Evolutionary conservation across 2,888 invertebrate genomes (phyloP), one percentile per base, ranked within the genome.

Genomic region (Drosophila emarginata): DNA sequence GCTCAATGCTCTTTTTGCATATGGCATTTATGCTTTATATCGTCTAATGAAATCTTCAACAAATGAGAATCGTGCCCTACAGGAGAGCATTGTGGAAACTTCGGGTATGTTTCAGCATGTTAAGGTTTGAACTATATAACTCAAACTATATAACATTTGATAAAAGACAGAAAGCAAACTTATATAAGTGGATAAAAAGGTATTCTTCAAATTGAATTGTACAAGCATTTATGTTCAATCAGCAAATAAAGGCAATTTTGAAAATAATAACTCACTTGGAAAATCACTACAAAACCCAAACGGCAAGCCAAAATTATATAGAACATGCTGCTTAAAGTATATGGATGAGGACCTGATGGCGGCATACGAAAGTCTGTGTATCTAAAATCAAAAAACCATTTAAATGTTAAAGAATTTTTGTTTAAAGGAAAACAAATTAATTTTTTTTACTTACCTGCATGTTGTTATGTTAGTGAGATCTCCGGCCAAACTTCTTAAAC

Each of bases 221-320:
- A 72, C 65, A 77, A 59, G 68, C 73, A 66, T 79, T 78, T 77
- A 75, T 74, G 58, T 71, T 62, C 59, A 23, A 12, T 32, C 57
- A 51, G 36, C 9, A 56, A n/a, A 9, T 15, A 0, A 6, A 21
- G 5, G 26, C 5, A 26, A 21, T 28, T 11, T 32, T 23, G 7
- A 40, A 12, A n/a, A 6, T 12, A 54, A 14, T 36, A 67, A 80
- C 89, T 92, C 91, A 97, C 97, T 95, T 98, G 97, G 93, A 98
- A 99, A 1, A 98, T 94, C 1, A 98, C 96, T 65, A 99, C 95
- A 91, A 99, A 99, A 0, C 96, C 96, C 76, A 99, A 92, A 82
- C 97, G 93, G 11, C 97, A 97, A 6, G 97, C 97, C 85, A 99
- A 93, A 66, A 98, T 94, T 87, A 97, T 96, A 97, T 98, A 99